These are phyloP conservation scores for Spodoptera littoralis DNA, from an alignment of 2,888 invertebrate genomes.

Conservation along the genomic window DNA sequence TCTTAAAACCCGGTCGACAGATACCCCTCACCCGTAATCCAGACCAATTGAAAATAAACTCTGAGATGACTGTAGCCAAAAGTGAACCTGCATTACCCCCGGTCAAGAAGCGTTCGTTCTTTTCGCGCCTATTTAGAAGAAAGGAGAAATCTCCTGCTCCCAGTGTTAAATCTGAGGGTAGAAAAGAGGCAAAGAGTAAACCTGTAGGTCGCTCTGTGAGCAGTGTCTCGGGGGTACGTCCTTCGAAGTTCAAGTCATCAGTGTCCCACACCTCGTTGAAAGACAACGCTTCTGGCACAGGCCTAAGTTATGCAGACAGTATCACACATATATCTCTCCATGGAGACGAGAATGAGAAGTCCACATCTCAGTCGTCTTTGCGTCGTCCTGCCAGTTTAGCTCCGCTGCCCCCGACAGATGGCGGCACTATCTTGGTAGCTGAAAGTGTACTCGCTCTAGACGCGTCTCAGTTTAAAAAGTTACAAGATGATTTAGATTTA, in stretches of 20 bases:
- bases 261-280: slow-evolving; percentile 82
- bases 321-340: slow-evolving; percentile 91
- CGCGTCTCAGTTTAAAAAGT: slow-evolving; percentile 76
- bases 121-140: slow-evolving; percentile 83
- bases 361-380: slow-evolving; percentile 75
- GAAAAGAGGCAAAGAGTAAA: slow-evolving; percentile 73
- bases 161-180: slow-evolving; percentile 77
- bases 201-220: slow-evolving; percentile 90
- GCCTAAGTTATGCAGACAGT: slow-evolving; percentile 87
- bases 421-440: slow-evolving; percentile 89
- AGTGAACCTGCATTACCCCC: slow-evolving; percentile 84
- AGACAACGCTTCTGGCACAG: slow-evolving; percentile 78
- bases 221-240: slow-evolving; percentile 89
- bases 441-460: slow-evolving; percentile 85
- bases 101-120: slow-evolving; percentile 83
- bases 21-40: slow-evolving; percentile 72
- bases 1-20: slow-evolving; percentile 78
- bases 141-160: slow-evolving; percentile 84
- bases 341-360: slow-evolving; percentile 84
- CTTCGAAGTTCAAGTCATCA: slow-evolving; percentile 82
- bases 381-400: slow-evolving; percentile 69
- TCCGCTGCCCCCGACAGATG: slow-evolving; percentile 85
- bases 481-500: slow-evolving; percentile 90
- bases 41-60: slow-evolving; percentile 58
- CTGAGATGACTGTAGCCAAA: slow-evolving; percentile 70